Evolutionary conservation across 2,797 vertebrate genomes (phyloP), one percentile per base, ranked within the genome.

Genomic region (Chromis chromis): DNA sequence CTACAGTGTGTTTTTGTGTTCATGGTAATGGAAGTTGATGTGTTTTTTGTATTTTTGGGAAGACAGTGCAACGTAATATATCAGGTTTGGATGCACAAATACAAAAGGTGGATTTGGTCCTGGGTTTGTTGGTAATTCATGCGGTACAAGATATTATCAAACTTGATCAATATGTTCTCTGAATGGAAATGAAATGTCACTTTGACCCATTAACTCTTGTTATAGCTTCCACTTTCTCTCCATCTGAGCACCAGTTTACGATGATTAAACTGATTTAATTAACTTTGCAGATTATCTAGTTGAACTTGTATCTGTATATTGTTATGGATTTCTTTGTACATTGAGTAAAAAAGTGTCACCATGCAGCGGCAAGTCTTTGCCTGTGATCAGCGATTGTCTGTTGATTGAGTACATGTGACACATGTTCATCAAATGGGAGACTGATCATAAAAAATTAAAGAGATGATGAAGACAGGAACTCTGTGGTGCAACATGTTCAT

Each of bases 331-430:
- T 54, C 5, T 52, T 27, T 42, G 36, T 62, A 9, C 4, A 2
- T 3, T 9, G 33, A 58, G 39, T 49, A 31, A 33, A 21, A 19
- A 0, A 1, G 16, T 5, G 28, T 19, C 13, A 2, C 21, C 6
- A n/a, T 2, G 12, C 16, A 60, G 25, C 16, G 22, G 0, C 19
- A 7, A 31, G 10, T 33, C 55, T 46, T 21, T 10, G 8, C 46
- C n/a, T n/a, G 19, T 48, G n/a, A 48, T 21, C 17, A 21, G 19
- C 3, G n/a, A 48, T 11, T 48, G 4, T 53, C 53, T 46, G 19
- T 54, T 54, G 19, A 72, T 25, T 42, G 11, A 71, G 13, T 44
- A 40, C 58, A 65, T 1, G 53, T 49, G 70, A 74, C 27, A 44
- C 16, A 3, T 4, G 44, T 13, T 52, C 21, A 59, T 74, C 52